phyloP scores from a whole-genome alignment of 2,113 vertebrate species.

The Chelonoidis abingdonii region DNA sequence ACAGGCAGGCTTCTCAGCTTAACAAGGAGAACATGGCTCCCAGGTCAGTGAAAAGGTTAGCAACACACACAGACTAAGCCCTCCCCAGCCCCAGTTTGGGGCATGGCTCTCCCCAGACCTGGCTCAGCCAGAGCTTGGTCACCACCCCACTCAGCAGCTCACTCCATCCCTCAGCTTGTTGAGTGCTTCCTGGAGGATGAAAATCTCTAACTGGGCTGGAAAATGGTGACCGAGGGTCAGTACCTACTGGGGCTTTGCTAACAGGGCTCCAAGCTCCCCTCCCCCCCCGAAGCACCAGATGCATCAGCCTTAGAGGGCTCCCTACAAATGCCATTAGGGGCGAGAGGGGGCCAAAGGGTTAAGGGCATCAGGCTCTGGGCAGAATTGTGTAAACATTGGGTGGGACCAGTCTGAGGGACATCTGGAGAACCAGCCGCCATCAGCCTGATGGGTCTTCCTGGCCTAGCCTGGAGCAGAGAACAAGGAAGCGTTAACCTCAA shows the following conservation, averaged over 20 bases:
- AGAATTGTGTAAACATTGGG: no score
- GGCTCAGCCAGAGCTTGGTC: background rate
- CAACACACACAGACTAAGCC: no score
- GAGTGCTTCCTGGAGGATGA: background rate
- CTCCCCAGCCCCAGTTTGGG: no score
- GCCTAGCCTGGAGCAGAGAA: background rate
- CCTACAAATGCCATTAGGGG: background rate
- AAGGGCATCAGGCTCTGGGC: no score
- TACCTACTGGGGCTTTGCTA: background rate
- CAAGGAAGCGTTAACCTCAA: background rate
- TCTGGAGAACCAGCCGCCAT: background rate
- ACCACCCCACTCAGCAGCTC: background rate
- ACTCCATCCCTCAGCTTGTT: no score
- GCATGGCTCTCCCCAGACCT: no score
- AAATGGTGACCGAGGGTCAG: background rate
- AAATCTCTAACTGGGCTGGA: background rate
- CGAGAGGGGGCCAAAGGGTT: background rate
- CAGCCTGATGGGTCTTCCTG: background rate
- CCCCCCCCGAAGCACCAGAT: no score
- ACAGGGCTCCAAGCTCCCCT: background rate
- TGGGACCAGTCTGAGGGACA: background rate
- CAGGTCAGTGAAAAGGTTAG: no score
- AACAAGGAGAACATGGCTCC: no score
- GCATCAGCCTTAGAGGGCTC: no score
- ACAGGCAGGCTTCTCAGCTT: no score